phyloP scores from a whole-genome alignment of 2,113 vertebrate genomes.

The Rhinichthys klamathensis region DNA sequence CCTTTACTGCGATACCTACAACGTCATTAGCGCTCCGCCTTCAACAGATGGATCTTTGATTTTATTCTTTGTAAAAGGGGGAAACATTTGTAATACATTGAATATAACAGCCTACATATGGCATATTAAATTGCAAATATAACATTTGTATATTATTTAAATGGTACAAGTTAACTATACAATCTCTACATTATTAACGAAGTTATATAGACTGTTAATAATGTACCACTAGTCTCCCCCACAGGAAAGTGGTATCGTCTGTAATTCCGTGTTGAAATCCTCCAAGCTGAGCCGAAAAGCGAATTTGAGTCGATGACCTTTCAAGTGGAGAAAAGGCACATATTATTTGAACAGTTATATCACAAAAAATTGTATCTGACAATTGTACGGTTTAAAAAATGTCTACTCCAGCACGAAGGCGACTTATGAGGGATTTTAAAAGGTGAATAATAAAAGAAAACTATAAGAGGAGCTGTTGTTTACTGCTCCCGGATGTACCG shows the following conservation, averaged over 20 bases:
- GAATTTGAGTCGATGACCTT: neutral
- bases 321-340: neutral
- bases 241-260: constrained; percentile 31
- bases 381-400: constrained; percentile 27
- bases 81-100: neutral
- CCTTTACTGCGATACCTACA: constrained; percentile 38
- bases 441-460: constrained; percentile 39
- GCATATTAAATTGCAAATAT: neutral
- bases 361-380: neutral
- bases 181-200: neutral
- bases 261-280: constrained; percentile 50
- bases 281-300: constrained; percentile 41
- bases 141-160: neutral
- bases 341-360: neutral
- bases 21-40: constrained; percentile 47
- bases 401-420: constrained; percentile 63
- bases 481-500: constrained; percentile 24
- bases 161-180: neutral
- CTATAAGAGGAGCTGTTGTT: constrained; percentile 40
- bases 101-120: neutral
- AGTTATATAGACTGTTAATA: neutral
- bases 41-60: constrained; percentile 12
- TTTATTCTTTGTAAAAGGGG: neutral
- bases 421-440: constrained; percentile 66
- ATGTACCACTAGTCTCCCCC: neutral